phyloP scores from a whole-genome alignment of 2,113 vertebrate genomes.

The Corvus moneduloides region DNA sequence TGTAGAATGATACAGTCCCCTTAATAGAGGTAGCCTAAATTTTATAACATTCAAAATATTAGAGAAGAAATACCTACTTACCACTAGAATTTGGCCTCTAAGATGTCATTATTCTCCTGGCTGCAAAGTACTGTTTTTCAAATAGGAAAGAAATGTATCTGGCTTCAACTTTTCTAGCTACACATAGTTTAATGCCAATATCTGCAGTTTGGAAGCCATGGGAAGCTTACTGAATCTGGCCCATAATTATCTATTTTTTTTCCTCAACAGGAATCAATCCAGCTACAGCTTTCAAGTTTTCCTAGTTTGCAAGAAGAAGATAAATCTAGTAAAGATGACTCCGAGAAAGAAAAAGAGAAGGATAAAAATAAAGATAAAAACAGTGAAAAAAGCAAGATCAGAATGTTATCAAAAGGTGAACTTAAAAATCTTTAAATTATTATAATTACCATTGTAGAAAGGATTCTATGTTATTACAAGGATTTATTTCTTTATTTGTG shows the following conservation, averaged over 20 bases:
- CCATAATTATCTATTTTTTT: slow-evolving; percentile 68
- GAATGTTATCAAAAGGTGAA: slow-evolving; percentile 90
- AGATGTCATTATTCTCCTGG: background rate
- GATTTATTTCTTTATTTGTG: background rate
- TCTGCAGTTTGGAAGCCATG: slow-evolving; percentile 45
- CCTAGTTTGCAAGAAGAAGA: slow-evolving; percentile 82
- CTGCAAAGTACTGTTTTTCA: background rate
- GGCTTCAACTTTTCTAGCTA: slow-evolving; percentile 65
- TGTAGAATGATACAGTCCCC: background rate
- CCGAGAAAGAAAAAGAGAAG: slow-evolving; percentile 82
- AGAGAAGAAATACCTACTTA: background rate
- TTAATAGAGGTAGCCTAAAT: background rate
- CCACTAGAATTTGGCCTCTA: background rate
- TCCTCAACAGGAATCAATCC: slow-evolving; percentile 78
- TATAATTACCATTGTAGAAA: background rate
- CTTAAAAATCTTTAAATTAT: slow-evolving; percentile 35
- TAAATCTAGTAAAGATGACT: slow-evolving; percentile 81
- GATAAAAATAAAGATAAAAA: slow-evolving; percentile 82
- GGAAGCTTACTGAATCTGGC: slow-evolving; percentile 22
- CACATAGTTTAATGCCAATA: background rate
- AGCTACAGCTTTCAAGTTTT: slow-evolving; percentile 79
- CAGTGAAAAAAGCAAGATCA: slow-evolving; percentile 83
- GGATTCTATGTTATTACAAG: background rate
- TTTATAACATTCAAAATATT: background rate
- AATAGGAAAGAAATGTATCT: slow-evolving; percentile 60